Evolutionary conservation across 2,113 vertebrate genomes (phyloP).

Genomic region (Forbesichthys agassizii): DNA sequence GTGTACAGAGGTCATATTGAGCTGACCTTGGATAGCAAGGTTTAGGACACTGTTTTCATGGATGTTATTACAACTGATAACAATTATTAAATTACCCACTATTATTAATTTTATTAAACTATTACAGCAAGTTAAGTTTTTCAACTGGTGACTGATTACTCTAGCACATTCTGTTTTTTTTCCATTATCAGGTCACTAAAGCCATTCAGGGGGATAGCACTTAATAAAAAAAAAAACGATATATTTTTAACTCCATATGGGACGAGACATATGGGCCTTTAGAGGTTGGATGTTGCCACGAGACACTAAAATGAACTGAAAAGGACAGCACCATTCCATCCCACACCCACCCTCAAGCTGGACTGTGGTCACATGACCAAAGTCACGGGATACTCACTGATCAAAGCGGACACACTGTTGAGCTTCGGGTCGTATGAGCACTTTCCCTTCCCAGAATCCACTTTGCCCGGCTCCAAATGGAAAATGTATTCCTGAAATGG

Average conservation of each 20-base stretch:
- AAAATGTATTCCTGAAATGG: constrained; percentile 93
- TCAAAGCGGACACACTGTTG: constrained; percentile 93
- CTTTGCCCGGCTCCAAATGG: constrained; percentile 91
- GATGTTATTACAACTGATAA: constrained; percentile 2
- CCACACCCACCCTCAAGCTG: not conserved
- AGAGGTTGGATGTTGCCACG: constrained; percentile 1
- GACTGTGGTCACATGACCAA: constrained; percentile 17
- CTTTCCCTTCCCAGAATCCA: constrained; percentile 97
- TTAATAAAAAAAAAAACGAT: constrained; percentile 27
- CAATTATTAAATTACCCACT: not conserved
- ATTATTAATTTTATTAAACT: too few species aligned
- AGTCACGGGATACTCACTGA: constrained; percentile 85
- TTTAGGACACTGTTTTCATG: constrained; percentile 25
- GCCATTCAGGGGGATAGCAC: constrained; percentile 4
- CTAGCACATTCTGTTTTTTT: constrained; percentile 1
- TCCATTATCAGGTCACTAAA: constrained; percentile 25
- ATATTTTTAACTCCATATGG: constrained; percentile 27
- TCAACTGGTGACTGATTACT: constrained; percentile 1
- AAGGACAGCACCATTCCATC: constrained; percentile 3
- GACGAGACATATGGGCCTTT: not conserved
- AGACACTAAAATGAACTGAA: constrained; percentile 9
- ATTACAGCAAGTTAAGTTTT: not conserved
- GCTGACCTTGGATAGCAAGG: constrained; percentile 46
- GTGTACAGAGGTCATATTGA: constrained; percentile 37
- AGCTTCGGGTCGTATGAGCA: constrained; percentile 98